Evolutionary conservation across 2,888 invertebrate genomes (phyloP).

Genomic region (Eulithis testata): DNA sequence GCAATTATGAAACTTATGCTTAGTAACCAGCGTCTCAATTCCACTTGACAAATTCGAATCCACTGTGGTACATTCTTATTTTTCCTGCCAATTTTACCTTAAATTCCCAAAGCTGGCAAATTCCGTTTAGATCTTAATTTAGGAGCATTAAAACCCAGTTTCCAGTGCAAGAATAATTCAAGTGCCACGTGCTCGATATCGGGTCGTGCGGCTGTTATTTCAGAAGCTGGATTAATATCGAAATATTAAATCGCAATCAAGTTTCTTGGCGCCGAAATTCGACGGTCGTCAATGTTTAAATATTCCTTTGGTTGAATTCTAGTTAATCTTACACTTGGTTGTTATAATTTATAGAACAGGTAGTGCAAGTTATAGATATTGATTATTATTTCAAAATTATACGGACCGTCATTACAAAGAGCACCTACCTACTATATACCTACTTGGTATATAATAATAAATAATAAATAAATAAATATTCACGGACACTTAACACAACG

Average conservation of each 20-base stretch:
- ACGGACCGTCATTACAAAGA: too few species aligned
- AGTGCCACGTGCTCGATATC: conserved; percentile 29
- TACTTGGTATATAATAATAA: too few species aligned
- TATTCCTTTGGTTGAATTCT: conserved; percentile 17
- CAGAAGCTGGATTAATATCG: conserved; percentile 38
- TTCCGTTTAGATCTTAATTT: conserved; percentile 6
- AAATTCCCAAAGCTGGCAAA: background rate
- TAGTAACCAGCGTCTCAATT: background rate
- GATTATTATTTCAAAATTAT: background rate
- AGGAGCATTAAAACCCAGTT: background rate
- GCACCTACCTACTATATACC: too few species aligned
- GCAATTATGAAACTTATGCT: conserved; percentile 1
- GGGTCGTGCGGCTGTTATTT: conserved; percentile 37
- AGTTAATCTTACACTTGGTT: conserved; percentile 15
- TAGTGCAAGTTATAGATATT: background rate
- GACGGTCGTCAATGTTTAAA: conserved; percentile 22
- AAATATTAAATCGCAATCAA: conserved; percentile 30
- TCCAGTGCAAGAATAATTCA: background rate
- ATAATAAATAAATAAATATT: too few species aligned
- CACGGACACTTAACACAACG: too few species aligned
- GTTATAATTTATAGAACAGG: background rate
- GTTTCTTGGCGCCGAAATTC: conserved; percentile 22
- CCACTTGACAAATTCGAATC: background rate
- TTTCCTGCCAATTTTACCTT: conserved; percentile 16
- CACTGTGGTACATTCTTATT: background rate